A percentile compares a stretch with the other conserved stretches of the same genome.
Evolutionary conservation across 2,888 invertebrate genomes (phyloP).

Genomic region (Lochmaea crataegi): DNA sequence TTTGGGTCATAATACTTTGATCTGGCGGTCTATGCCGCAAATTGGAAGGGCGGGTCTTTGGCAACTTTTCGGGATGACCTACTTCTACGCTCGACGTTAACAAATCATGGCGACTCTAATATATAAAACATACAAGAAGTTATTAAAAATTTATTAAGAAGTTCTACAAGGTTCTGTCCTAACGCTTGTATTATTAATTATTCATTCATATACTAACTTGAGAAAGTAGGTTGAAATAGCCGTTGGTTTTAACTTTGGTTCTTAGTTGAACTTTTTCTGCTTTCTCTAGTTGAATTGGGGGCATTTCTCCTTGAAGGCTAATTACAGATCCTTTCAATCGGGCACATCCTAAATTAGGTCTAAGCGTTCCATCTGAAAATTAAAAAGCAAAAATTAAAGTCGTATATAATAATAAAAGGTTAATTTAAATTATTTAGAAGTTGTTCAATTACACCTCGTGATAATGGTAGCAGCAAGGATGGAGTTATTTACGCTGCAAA

Average conservation of each 20-base stretch:
- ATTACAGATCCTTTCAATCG: constrained; percentile 67
- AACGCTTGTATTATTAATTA: neutral
- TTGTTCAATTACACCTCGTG: too few species aligned
- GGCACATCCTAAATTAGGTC: constrained; percentile 64
- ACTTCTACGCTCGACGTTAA: constrained; percentile 54
- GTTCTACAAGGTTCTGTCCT: too few species aligned
- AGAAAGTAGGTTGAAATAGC: constrained; percentile 75
- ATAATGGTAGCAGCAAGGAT: too few species aligned
- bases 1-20: constrained; percentile 73
- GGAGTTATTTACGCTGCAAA: too few species aligned
- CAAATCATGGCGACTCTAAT: constrained; percentile 55
- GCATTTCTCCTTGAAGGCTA: constrained; percentile 64
- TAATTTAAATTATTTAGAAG: too few species aligned
- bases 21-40: constrained; percentile 56
- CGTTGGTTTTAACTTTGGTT: constrained; percentile 75
- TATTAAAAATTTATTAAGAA: neutral
- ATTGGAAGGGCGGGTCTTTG: constrained; percentile 72
- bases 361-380: constrained; percentile 43
- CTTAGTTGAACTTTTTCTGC: constrained; percentile 61
- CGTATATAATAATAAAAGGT: too few species aligned
- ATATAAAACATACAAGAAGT: neutral
- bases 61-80: constrained; percentile 70
- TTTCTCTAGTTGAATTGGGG: constrained; percentile 49
- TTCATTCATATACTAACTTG: constrained; percentile 64
- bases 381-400: neutral